Evolutionary conservation across 2,888 invertebrate species (phyloP).

Genomic region (Hemithea aestivaria): DNA sequence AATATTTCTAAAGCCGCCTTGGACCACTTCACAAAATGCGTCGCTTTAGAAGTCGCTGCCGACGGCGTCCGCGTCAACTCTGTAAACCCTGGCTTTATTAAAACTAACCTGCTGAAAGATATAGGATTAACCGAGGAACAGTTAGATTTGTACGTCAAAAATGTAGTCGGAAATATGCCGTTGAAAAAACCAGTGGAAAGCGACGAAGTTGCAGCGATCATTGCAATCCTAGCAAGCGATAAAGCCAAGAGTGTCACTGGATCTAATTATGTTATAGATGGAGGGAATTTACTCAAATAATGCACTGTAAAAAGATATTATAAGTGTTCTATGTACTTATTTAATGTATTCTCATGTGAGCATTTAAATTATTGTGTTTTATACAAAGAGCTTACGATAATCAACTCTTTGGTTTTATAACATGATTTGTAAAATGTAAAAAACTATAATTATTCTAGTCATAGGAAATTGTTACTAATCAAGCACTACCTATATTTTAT

Average conservation of each 20-base stretch:
- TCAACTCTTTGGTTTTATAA: no score
- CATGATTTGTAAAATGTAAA: no score
- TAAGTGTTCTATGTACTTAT: no score
- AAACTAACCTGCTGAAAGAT: conserved; percentile 90
- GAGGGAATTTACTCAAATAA: conserved; percentile 51
- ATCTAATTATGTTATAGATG: conserved; percentile 65
- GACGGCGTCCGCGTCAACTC: conserved; percentile 92
- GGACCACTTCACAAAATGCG: conserved; percentile 95
- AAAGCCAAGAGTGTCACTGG: conserved; percentile 94
- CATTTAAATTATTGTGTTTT: no score
- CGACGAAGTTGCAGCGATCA: conserved; percentile 91
- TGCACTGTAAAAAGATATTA: no score
- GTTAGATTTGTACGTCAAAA: conserved; percentile 85
- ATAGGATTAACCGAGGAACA: conserved; percentile 81
- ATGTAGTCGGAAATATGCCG: conserved; percentile 86
- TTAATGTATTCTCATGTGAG: no score
- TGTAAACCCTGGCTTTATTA: conserved; percentile 95
- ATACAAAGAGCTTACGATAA: no score
- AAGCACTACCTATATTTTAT: background rate
- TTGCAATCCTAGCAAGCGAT: conserved; percentile 93
- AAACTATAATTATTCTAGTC: conserved; percentile 11
- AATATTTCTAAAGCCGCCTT: conserved; percentile 94
- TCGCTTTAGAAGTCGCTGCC: conserved; percentile 89
- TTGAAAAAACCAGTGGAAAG: conserved; percentile 89
- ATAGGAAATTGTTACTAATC: conserved; percentile 5